A percentile compares a stretch with the other conserved stretches of the same genome.
phyloP scores from a whole-genome alignment of 2,113 vertebrate species.

The Corvus hawaiiensis region DNA sequence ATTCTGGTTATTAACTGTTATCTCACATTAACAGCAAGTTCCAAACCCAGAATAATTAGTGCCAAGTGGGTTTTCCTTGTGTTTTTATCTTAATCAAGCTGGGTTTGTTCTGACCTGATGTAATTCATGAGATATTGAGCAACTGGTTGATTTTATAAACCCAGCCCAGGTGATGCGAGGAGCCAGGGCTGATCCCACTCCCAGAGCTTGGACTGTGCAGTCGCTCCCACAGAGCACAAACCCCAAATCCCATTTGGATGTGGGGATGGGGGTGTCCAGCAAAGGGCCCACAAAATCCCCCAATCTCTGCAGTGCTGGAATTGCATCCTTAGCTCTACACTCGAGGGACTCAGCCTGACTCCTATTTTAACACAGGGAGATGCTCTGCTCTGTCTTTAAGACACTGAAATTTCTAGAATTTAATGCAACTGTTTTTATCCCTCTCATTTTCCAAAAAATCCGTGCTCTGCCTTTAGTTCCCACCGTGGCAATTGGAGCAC shows the following conservation, averaged over 20 bases:
- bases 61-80: background rate
- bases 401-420: background rate
- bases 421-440: background rate
- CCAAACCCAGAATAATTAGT: background rate
- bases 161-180: background rate
- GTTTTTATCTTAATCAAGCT: background rate
- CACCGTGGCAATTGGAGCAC: fast-evolving
- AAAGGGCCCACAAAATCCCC: background rate
- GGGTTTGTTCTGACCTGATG: background rate
- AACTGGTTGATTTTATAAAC: background rate
- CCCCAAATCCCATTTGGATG: background rate
- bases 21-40: background rate
- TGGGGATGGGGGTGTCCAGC: background rate
- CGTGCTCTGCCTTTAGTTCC: fast-evolving
- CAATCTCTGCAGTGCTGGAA: background rate
- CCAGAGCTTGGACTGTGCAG: background rate
- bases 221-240: background rate
- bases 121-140: background rate
- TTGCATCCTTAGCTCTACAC: background rate
- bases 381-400: background rate
- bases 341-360: background rate
- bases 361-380: fast-evolving
- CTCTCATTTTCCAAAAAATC: background rate
- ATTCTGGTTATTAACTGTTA: background rate
- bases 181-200: background rate